Base-by-base conservation (phyloP, 2,797 vertebrate species). In the Botia kubotai region DNA sequence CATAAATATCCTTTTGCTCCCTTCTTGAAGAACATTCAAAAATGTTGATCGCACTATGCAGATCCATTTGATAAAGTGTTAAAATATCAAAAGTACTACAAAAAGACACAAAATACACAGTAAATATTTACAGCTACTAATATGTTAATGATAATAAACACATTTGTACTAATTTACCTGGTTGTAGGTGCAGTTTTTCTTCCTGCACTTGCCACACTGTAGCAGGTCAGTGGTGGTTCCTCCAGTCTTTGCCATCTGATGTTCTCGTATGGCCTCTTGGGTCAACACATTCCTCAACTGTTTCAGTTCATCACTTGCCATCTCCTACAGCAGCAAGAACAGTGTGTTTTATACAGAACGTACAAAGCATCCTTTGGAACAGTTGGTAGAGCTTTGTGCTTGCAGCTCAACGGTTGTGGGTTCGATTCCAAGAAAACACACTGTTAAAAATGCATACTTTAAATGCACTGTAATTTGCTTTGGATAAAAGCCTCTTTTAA, bases 111-210 rank as follows among this genome's bases (percentile, higher is more conserved):
- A 46, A 46, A 10, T 11, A 46, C 43, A 46, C 33, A 3, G 33
- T 43, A 26, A 1, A 55, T 43, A 57, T 68, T 4, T 43, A 33
- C 3, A 46, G 43, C 7, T 46, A 46, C 43, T 11, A 11, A n/a
- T n/a, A 6, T 53, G 52, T 53, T 53, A 53, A 43, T 16, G 13
- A 10, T 10, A 16, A 10, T 16, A 50, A 69, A 50, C 29, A 26
- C 26, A 0, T 21, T 69, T 48, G 62, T 6, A 57, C 0, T 39
- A 33, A 62, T 2, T 2, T 83, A 97, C 98, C 96, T 99, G 98
- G 89, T 98, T 99, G 89, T 99, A 99, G 0, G 96, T 97, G 89
- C 98, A 99, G 85, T 99, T 99, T 92, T 94, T 99, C 93, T 98
- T 99, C 91, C 85, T 97, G 94, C 98, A 99, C 81, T 98, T 99